Conservation (phyloP, 2,888 invertebrate genomes). For the Meiosimyza decipiens region DNA sequence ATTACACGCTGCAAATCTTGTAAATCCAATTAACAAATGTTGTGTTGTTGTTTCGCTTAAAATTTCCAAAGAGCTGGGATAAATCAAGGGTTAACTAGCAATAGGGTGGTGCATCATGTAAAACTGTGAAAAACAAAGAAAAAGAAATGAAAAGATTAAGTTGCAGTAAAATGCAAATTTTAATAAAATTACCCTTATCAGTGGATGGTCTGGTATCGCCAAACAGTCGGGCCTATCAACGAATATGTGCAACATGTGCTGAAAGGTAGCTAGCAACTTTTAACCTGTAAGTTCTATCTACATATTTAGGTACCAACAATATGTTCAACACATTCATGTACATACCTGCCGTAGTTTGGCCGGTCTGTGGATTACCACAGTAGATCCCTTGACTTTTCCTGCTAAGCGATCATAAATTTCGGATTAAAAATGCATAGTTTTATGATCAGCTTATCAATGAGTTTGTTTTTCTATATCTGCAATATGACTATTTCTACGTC, state of each 20-base stretch:
- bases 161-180: constrained; percentile 34
- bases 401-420: constrained; percentile 60
- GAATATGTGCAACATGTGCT: constrained; percentile 10
- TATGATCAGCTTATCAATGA: constrained; percentile 48
- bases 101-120: not conserved
- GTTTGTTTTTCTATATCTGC: constrained; percentile 16
- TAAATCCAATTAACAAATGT: constrained; percentile 64
- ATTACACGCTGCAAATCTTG: constrained; percentile 56
- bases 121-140: constrained; percentile 7
- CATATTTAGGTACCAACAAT: too few relatives aligned
- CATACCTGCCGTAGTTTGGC: not conserved
- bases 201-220: too few relatives aligned
- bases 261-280: too few relatives aligned
- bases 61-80: not conserved
- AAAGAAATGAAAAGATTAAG: constrained; percentile 30
- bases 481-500: not conserved
- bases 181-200: constrained; percentile 36
- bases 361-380: constrained; percentile 52
- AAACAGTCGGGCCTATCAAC: not conserved
- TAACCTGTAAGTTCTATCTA: too few relatives aligned
- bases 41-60: constrained; percentile 9
- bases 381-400: constrained; percentile 63
- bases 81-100: not conserved
- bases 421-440: constrained; percentile 50
- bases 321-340: too few relatives aligned